Conservation (phyloP, 2,797 vertebrate species). For the Tenualosa ilisha region DNA sequence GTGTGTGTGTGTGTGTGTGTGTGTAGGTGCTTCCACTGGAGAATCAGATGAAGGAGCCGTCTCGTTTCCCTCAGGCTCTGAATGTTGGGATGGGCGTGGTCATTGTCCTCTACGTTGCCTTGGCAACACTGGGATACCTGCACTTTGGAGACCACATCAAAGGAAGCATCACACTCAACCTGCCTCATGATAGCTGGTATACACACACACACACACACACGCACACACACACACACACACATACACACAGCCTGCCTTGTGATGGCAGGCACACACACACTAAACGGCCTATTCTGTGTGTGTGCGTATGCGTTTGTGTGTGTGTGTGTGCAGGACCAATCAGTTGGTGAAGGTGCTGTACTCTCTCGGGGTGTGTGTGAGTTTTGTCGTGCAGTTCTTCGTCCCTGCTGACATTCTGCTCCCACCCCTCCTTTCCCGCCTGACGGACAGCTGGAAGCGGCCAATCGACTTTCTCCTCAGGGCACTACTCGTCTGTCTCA, state of each 20-base stretch:
- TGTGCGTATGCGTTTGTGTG: neutral
- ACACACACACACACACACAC: slow-evolving; percentile 4
- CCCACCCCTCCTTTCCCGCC: slow-evolving; percentile 69
- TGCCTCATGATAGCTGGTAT: slow-evolving; percentile 82
- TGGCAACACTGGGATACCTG: slow-evolving; percentile 84
- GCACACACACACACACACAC: neutral
- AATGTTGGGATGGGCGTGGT: slow-evolving; percentile 85
- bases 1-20: slow-evolving; percentile 12
- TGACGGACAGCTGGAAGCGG: slow-evolving; percentile 63
- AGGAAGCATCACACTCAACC: slow-evolving; percentile 87
- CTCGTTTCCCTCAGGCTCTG: slow-evolving; percentile 75
- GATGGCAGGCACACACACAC: slow-evolving; percentile 65
- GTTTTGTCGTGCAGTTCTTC: slow-evolving; percentile 87
- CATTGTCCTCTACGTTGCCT: slow-evolving; percentile 76
- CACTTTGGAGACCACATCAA: slow-evolving; percentile 82
- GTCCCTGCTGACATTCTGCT: slow-evolving; percentile 86
- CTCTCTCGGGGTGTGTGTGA: slow-evolving; percentile 86
- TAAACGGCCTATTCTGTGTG: no score
- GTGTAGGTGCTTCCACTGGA: slow-evolving; percentile 83
- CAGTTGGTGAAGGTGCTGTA: slow-evolving; percentile 52
- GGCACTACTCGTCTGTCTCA: slow-evolving; percentile 45
- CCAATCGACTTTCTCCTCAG: slow-evolving; percentile 39
- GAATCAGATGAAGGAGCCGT: slow-evolving; percentile 83
- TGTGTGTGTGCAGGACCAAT: slow-evolving; percentile 44
- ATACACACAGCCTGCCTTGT: slow-evolving; percentile 84